Conservation (phyloP, 2,888 invertebrate genomes). For the Heteromyza rotundicornis region DNA sequence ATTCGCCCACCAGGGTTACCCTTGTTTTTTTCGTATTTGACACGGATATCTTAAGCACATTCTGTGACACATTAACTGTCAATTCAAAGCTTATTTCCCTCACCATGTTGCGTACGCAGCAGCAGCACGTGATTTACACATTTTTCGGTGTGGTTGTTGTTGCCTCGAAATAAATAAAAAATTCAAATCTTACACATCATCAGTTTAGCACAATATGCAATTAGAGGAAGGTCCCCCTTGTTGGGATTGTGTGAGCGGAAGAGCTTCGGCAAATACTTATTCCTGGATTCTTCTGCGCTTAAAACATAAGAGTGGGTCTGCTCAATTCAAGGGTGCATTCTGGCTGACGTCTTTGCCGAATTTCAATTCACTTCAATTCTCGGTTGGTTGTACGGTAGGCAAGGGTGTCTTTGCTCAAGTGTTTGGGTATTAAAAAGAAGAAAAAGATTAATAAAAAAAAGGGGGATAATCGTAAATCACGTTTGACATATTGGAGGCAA, state of each 20-base stretch:
- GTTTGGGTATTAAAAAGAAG: no score
- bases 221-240: conserved; percentile 4
- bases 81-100: neutral
- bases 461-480: neutral
- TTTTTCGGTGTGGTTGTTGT: no score
- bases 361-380: neutral
- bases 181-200: conserved; percentile 22
- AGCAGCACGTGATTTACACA: neutral
- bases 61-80: conserved; percentile 5
- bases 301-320: neutral
- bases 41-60: neutral
- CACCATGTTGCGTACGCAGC: neutral
- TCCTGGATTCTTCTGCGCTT: neutral
- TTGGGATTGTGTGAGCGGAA: neutral
- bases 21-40: neutral
- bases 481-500: neutral
- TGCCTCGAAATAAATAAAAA: neutral
- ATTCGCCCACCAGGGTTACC: neutral
- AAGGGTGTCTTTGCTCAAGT: neutral
- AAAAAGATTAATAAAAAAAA: no score
- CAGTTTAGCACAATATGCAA: conserved; percentile 17
- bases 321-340: neutral
- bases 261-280: no score
- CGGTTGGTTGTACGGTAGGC: neutral
- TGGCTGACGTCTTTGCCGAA: no score